Evolutionary conservation across 1,140 invertebrate genomes (phyloP), one percentile per base, ranked within the genome.

Genomic region (Luehdorfia chinensis): DNA sequence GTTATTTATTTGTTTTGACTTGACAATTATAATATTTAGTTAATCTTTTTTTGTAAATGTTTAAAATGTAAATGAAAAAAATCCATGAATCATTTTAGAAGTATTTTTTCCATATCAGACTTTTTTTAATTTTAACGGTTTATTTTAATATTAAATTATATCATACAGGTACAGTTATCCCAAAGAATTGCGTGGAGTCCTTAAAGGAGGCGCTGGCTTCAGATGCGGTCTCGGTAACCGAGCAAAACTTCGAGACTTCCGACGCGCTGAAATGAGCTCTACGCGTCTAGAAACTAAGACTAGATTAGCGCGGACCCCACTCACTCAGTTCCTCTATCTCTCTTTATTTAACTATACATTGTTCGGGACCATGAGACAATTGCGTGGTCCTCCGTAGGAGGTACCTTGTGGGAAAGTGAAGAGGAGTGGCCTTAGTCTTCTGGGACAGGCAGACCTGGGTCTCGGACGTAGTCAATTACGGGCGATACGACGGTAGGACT

Each of bases 151-250:
- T n/a, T n/a, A n/a, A n/a, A n/a, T n/a, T n/a, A n/a, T 6, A 21
- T 21, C 19, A 6, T 65, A 25, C 84, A 94, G 93, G 96, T 55
- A 97, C 94, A 5, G 77, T 97, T 47, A 97, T 97, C 85, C 96
- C 96, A 62, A 95, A 95, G 79, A 94, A 94, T 67, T 96, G 95
- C 77, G 93, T 96, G 57, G 92, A 94, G 53, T 78, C 92, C 15
- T 84, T 97, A 13, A 90, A 91, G 59, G 91, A 94, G 73, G 93
- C 94, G 30, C 87, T 97, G 11, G 90, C 93, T 9, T 89, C 92
- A 4, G 95, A 96, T 85, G 93, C 95, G 1, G 93, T 95, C 62
- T 94, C 94, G 57, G 91, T 93, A 27, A 94, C 93, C 64, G 94
- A 95, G 75, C 91, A 93, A 66, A 90, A 84, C 28, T 93, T 91